Percentiles rank a stretch among this genome's conserved stretches.
These are phyloP conservation scores for Zonotrichia leucophrys DNA, from an alignment of 2,113 vertebrate species.

Conservation along the genomic window DNA sequence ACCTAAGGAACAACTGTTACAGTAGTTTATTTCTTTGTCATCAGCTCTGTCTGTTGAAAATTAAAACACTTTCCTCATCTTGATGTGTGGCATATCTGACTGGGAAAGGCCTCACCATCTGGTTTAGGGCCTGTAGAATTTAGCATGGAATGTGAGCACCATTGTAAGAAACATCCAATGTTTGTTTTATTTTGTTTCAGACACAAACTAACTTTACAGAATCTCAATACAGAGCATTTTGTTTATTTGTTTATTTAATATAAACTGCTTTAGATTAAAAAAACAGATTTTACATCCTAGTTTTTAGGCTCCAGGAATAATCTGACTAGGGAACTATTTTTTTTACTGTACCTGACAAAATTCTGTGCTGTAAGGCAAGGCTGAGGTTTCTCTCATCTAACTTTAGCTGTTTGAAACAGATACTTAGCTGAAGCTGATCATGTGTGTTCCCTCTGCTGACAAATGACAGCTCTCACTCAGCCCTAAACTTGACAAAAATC, in stretches of 20 bases:
- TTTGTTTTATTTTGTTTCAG: constrained; percentile 46
- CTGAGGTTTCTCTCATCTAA: background rate
- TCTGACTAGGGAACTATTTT: background rate
- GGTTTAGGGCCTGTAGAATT: constrained; percentile 54
- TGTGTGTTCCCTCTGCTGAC: background rate
- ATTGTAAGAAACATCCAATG: constrained; percentile 21
- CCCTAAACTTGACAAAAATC: background rate
- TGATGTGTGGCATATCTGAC: constrained; percentile 72
- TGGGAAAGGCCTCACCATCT: constrained; percentile 65
- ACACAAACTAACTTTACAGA: background rate
- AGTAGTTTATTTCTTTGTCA: constrained; percentile 54
- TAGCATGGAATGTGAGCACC: constrained; percentile 18
- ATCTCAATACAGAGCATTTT: background rate
- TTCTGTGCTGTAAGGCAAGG: background rate
- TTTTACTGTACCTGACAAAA: background rate
- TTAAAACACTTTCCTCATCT: constrained; percentile 68
- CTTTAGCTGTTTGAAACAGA: background rate
- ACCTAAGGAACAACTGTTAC: constrained; percentile 22
- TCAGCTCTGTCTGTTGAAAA: constrained; percentile 67
- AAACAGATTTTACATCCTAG: background rate
- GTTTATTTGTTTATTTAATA: background rate
- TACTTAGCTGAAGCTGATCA: background rate
- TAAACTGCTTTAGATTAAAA: background rate
- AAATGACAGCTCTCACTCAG: background rate
- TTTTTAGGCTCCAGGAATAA: background rate